phyloP scores from a whole-genome alignment of 2,888 invertebrate genomes.

The Drosophila kuntzei region DNA sequence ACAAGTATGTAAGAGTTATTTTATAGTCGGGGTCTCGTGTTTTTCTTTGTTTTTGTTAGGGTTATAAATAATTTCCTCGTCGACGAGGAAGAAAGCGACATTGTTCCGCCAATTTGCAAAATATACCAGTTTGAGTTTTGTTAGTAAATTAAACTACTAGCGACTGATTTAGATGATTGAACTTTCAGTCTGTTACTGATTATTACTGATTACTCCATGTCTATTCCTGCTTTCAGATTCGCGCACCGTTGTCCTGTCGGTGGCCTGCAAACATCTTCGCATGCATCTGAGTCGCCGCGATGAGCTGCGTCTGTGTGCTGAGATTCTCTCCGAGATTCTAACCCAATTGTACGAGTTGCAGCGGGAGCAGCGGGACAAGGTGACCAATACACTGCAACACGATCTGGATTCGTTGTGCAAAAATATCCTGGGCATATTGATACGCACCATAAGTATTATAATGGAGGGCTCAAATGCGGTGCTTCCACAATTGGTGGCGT shows the following conservation, averaged over 20 bases:
- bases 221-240: slow-evolving; percentile 88
- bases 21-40: no score
- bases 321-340: slow-evolving; percentile 94
- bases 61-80: no score
- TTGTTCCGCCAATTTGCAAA: no score
- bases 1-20: no score
- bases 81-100: no score
- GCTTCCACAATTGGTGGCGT: slow-evolving; percentile 92
- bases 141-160: no score
- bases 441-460: slow-evolving; percentile 93
- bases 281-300: slow-evolving; percentile 93
- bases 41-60: no score
- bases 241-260: slow-evolving; percentile 92
- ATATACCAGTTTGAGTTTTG: no score
- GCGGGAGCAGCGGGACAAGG: slow-evolving; percentile 86
- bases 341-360: slow-evolving; percentile 86
- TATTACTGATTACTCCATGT: background rate
- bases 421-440: slow-evolving; percentile 92
- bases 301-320: slow-evolving; percentile 93
- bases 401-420: slow-evolving; percentile 94
- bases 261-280: slow-evolving; percentile 94
- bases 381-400: slow-evolving; percentile 87
- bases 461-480: slow-evolving; percentile 92
- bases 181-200: no score
- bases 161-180: background rate